Base-by-base conservation (phyloP, 1,140 invertebrate genomes). In the Lepidostoma basale region DNA sequence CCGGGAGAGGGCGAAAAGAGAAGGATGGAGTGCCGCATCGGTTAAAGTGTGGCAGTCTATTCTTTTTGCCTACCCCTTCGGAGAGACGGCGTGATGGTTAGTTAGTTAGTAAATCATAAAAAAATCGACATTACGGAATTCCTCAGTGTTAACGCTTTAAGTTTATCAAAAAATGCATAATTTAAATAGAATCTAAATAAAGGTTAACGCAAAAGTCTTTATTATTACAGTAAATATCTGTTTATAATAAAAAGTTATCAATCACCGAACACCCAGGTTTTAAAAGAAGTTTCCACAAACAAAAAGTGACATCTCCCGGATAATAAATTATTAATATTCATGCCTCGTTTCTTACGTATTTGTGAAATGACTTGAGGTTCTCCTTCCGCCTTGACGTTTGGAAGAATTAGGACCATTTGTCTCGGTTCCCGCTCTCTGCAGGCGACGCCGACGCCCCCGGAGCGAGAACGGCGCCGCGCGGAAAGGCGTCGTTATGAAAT, bases 271-370 rank as follows among this genome's bases (percentile, higher is more conserved):
- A 49, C 45, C 18, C 45, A 3, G 2, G 10, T n/a, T 26, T 49
- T 49, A 25, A 25, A 47, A 47, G 28, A 45, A 20, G 42, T 40
- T 23, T 42, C 42, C 56, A 60, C 56, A 60, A 30, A 42, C 56
- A 60, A 60, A 60, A 60, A 42, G 56, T 60, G 56, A 60, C 56
- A 60, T 60, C 56, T 40, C 9, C 18, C 18, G 62, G 44, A 64
- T 64, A 49, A 64, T 64, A 64, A 64, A 64, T 64, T 64, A 64
- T 64, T 64, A 64, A 64, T 64, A 64, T 64, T 64, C 45, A 64
- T 52, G 62, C 14, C 45, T 64, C 62, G 62, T 64, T 64, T 64
- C 62, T 52, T 18, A 40, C 62, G 62, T 64, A 64, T 64, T 64
- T 64, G 45, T 30, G 62, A 64, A 64, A 64, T 23, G 62, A 52